Evolutionary conservation across 2,113 vertebrate genomes (phyloP), one percentile per base, ranked within the genome.

Genomic region (Neolamprologus sp.): DNA sequence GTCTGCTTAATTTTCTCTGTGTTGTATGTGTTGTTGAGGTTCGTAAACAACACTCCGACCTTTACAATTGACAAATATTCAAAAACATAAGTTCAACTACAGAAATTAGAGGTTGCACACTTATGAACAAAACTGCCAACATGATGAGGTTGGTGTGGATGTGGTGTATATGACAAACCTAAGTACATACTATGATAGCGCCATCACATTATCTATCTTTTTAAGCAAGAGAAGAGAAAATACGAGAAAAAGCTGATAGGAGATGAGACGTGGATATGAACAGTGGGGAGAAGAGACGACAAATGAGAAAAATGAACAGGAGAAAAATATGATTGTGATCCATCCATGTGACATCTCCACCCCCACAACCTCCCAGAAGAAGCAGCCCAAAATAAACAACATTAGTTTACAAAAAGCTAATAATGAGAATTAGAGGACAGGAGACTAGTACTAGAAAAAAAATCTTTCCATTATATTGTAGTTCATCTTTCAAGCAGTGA

Each of bases 401-500:
- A 57, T 63, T 54, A 17, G 49, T 79, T 85, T 78, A 33, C 73
- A 37, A 84, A 30, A 26, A 88, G 33, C 17, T 79, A 60, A 71
- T 80, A 30, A 75, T 37, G 9, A 23, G 79, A 51, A 90, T 75
- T n/a, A 79, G 23, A 55, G 10, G 42, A 57, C 13, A 45, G 23
- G 54, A 63, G 42, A 87, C 30, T 42, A 51, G 45, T 78, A 78
- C 45, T 51, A 13, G 45, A 51, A 51, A 78, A 78, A n/a, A 51
- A 78, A 78, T 55, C 7, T 54, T 71, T 80, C 23, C 26, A 19
- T 65, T 28, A 92, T 80, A 57, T 40, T 53, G 47, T 68, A 78
- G 87, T 90, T 89, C 73, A 88, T 88, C 80, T 90, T 81, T 80
- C 54, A 58, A 75, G 30, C 60, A 80, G 65, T 14, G 82, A 7